These are phyloP conservation scores for Heterohyrax brucei DNA, from an alignment of 2,797 vertebrate genomes.

Conservation along the genomic window DNA sequence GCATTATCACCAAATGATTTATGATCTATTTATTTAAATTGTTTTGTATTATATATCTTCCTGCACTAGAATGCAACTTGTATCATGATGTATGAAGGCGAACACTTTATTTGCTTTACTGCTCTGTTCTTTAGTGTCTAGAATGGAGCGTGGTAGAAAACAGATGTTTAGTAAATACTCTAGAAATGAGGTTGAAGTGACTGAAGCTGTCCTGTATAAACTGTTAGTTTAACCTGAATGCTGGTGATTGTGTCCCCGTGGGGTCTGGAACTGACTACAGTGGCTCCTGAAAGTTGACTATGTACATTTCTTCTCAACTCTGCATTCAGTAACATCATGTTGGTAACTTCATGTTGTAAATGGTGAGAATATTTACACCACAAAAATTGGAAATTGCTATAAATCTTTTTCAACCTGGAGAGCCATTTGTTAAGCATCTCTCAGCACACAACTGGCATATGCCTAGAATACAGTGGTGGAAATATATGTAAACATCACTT, in stretches of 20 bases:
- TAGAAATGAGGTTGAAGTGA: neutral
- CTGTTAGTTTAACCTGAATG: neutral
- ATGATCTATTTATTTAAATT: neutral
- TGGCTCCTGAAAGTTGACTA: neutral
- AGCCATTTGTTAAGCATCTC: neutral
- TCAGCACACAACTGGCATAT: neutral
- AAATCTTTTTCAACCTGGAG: neutral
- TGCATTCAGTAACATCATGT: neutral
- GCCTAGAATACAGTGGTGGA: neutral
- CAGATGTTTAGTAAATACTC: neutral
- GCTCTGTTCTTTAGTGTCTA: neutral
- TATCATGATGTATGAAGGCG: neutral
- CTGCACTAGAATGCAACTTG: neutral
- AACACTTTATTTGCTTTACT: neutral
- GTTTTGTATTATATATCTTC: neutral
- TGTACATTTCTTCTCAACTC: neutral
- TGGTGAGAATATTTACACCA: neutral
- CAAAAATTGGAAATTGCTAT: neutral
- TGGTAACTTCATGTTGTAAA: neutral
- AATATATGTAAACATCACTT: neutral
- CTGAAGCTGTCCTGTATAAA: neutral
- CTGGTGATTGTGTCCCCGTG: neutral
- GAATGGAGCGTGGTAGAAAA: neutral
- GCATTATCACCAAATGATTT: neutral
- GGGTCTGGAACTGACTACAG: neutral